Evolutionary conservation across 2,113 vertebrate species (phyloP).

Genomic region (Ranitomeya variabilis): DNA sequence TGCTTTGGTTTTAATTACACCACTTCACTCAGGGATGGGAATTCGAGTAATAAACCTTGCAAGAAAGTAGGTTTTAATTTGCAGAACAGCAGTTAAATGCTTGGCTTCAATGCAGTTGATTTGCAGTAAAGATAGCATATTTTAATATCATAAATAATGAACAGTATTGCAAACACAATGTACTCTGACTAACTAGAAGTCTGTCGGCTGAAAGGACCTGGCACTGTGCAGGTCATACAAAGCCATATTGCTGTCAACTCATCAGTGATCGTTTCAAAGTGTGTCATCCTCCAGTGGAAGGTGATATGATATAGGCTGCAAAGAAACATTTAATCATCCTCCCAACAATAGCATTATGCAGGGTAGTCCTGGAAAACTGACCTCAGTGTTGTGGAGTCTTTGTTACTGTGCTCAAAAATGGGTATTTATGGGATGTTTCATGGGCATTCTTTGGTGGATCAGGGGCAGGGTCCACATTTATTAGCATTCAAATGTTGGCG

Average conservation of each 20-base stretch:
- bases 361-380: too few relatives aligned
- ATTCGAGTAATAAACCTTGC: constrained; percentile 66
- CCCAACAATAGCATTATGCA: too few relatives aligned
- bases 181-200: not conserved
- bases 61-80: constrained; percentile 70
- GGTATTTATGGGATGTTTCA: too few relatives aligned
- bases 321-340: too few relatives aligned
- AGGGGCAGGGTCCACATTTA: too few relatives aligned
- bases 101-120: constrained; percentile 63
- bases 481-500: too few relatives aligned
- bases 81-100: constrained; percentile 63
- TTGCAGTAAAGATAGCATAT: constrained; percentile 57
- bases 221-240: not conserved
- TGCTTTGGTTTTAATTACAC: constrained; percentile 70
- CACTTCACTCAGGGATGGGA: constrained; percentile 65
- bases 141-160: constrained; percentile 52
- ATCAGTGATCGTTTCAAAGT: too few relatives aligned
- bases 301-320: too few relatives aligned
- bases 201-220: not conserved
- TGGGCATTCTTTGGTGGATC: too few relatives aligned
- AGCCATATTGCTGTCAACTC: not conserved
- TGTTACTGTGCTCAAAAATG: too few relatives aligned
- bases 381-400: too few relatives aligned
- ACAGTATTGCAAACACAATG: not conserved
- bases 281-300: too few relatives aligned